Evolutionary conservation across 1,140 invertebrate species (phyloP), one percentile per base, ranked within the genome.

Genomic region (Alviniconcha marisindica): DNA sequence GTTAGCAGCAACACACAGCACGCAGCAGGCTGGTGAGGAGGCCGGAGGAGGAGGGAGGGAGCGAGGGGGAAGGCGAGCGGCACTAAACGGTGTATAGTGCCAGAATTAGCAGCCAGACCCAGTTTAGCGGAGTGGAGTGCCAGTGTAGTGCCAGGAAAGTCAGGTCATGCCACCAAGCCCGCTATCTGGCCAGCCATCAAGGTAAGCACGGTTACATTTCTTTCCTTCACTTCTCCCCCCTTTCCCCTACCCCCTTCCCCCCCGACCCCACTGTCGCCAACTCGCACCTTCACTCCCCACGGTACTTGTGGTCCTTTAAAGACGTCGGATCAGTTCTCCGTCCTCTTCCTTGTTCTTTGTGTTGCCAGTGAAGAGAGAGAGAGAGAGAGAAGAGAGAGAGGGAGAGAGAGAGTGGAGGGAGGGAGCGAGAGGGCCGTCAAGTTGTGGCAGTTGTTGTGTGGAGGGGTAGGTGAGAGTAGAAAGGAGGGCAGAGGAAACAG

Each of bases 401-500:
- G 5, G 18, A 66, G 7, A n/a, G 14, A 66, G 60, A 21, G 28
- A n/a, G 60, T 66, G 60, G 14, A 66, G 60, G 60, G 7, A 71
- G 66, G 31, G 31, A 33, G 36, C 2, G 10, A 5, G 66, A 28
- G n/a, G 56, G 56, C 15, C 2, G 44, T 18, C 7, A 48, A 48
- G 44, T 10, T 48, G 18, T 48, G 44, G n/a, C n/a, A 10, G 44
- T 48, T 48, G 5, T 48, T 48, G 44, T 48, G 73, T 18, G 73
- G 21, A 51, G 73, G 44, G 24, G 28, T 2, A 24, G 2, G 40
- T 24, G 40, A 0, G 38, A n/a, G n/a, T n/a, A n/a, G 5, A 42
- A 42, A 74, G 36, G 71, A 74, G 73, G 73, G 73, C 73, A 51
- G 42, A 76, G 73, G 73, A 76, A 76, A 31, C 44, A 24, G n/a